phyloP scores from a whole-genome alignment of 2,113 vertebrate species.

The Mobula hypostoma region DNA sequence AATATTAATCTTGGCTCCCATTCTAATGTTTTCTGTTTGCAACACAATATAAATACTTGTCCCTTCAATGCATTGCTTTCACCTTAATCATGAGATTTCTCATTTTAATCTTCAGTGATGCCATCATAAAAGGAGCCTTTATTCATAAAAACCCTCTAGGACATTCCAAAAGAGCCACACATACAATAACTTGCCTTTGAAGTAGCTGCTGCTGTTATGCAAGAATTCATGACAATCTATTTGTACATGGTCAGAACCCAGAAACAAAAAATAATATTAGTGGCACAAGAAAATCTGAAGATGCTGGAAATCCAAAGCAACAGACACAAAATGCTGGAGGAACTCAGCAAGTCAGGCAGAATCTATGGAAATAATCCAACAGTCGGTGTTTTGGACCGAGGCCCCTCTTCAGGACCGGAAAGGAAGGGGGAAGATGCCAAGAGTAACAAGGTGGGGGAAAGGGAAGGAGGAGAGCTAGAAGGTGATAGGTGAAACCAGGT shows the following conservation, averaged over 20 bases:
- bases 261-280: neutral
- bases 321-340: too few species aligned
- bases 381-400: too few species aligned
- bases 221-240: neutral
- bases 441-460: too few species aligned
- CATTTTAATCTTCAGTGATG: neutral
- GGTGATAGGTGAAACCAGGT: too few species aligned
- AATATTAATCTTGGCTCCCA: too few species aligned
- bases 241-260: neutral
- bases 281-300: neutral
- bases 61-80: neutral
- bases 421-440: too few species aligned
- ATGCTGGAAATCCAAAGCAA: too few species aligned
- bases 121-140: neutral
- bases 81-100: neutral
- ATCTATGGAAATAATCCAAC: too few species aligned
- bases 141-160: neutral
- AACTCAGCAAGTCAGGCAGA: too few species aligned
- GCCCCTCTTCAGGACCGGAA: too few species aligned
- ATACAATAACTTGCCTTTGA: neutral
- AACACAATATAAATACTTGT: neutral
- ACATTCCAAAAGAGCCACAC: neutral
- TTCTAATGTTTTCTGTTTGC: neutral
- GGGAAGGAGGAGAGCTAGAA: too few species aligned
- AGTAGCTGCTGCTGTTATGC: neutral